Base-by-base conservation (phyloP, 2,888 invertebrate genomes). In the Aethes cnicana region DNA sequence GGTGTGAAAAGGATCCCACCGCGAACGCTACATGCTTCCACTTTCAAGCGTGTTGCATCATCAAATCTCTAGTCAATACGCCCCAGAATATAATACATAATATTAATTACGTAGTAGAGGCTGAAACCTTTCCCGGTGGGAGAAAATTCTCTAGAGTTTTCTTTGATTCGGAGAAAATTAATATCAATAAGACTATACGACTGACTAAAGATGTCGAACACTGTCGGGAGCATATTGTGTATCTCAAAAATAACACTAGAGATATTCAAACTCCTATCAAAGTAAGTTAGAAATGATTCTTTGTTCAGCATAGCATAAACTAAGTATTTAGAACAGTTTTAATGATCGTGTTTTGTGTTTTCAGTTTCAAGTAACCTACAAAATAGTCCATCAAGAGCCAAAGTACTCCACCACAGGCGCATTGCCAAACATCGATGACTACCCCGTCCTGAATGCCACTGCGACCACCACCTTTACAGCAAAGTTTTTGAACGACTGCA, bases 401-500 rank as follows among this genome's bases (percentile, higher is more conserved):
- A 69, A 69, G 20, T 91, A 90, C 69, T 89, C 90, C 0, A 65
- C 71, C 0, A 71, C 77, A 12, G 92, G 92, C 16, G 76, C 84
- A 0, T 75, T 97, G 3, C 94, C 95, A 0, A 91, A 93, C 57
- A 93, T 95, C 32, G 94, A 94, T 62, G 91, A 93, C 59, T 95
- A 94, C 71, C 98, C 98, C 0, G 96, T 98, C 35, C 84, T 98
- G 44, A 97, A 98, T 79, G 94, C 96, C 57, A 95, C 96, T 35
- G 96, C 97, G 0, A 92, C 94, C 20, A 93, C 94, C 54, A 91
- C 93, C 21, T 96, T 97, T 69, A 92, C 94, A 64, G 97, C 96
- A 0, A 94, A 94, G 35, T 97, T 97, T 90, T 93, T 96, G 59
- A 98, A 97, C 77, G 96, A 97, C 72, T 98, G 98, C 69, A 98